phyloP scores from a whole-genome alignment of 2,888 invertebrate genomes.

The Eumacrocentrus americanus region DNA sequence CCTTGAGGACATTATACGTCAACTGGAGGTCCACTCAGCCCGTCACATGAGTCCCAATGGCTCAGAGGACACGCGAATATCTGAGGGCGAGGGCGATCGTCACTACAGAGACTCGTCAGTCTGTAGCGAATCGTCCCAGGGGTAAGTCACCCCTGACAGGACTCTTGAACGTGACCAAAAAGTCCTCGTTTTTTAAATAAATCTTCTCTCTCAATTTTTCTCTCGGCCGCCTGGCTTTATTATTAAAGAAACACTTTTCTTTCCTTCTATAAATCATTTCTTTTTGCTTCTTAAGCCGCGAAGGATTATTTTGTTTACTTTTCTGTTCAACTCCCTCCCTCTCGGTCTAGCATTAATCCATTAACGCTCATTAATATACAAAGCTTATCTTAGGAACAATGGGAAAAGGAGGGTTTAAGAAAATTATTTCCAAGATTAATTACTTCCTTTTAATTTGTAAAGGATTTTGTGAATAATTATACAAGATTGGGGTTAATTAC shows the following conservation, averaged over 20 bases:
- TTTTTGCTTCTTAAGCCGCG: conserved; percentile 1
- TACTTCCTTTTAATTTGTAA: too few species aligned
- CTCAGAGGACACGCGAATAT: conserved; percentile 87
- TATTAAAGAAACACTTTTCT: background rate
- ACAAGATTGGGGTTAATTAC: too few species aligned
- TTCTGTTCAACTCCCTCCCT: conserved; percentile 8
- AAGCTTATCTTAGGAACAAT: too few species aligned
- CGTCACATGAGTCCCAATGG: conserved; percentile 90
- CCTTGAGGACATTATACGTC: conserved; percentile 87
- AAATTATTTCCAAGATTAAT: too few species aligned
- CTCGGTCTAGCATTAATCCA: conserved; percentile 16
- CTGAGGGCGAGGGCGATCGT: conserved; percentile 88
- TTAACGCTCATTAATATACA: conserved; percentile 1
- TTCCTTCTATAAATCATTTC: background rate
- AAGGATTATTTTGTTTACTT: background rate
- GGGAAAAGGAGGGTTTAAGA: too few species aligned
- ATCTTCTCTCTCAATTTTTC: conserved; percentile 6
- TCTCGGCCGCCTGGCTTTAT: conserved; percentile 27
- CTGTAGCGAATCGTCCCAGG: conserved; percentile 77
- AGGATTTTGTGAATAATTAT: too few species aligned
- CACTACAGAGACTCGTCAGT: conserved; percentile 81
- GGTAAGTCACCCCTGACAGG: conserved; percentile 63
- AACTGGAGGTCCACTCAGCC: conserved; percentile 84
- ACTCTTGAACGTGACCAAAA: background rate
- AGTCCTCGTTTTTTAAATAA: conserved; percentile 8